Conservation (phyloP, 2,888 invertebrate genomes). For the Epinotia bilunana region DNA sequence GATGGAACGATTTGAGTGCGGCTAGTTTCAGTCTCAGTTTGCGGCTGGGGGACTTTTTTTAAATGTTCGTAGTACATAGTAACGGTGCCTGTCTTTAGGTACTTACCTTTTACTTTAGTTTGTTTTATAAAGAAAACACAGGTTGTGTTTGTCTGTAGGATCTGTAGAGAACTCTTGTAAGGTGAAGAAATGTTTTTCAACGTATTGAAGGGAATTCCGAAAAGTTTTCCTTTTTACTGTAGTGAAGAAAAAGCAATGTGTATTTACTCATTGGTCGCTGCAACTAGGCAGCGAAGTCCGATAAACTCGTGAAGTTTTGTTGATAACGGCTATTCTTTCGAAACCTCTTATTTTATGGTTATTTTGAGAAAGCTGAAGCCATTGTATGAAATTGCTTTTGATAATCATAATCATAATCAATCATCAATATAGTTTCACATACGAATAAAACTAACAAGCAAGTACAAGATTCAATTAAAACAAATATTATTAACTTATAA, state of each 20-base stretch:
- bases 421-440: too few relatives aligned
- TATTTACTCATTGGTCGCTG: neutral
- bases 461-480: too few relatives aligned
- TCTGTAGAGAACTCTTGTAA: neutral
- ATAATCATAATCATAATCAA: too few relatives aligned
- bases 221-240: slow-evolving; percentile 7
- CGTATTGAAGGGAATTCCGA: neutral
- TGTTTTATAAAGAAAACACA: neutral
- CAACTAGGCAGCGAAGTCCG: slow-evolving; percentile 16
- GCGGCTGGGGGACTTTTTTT: too few relatives aligned
- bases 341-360: slow-evolving; percentile 27
- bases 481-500: too few relatives aligned
- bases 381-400: neutral
- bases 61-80: too few relatives aligned
- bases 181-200: neutral
- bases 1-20: too few relatives aligned
- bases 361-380: slow-evolving; percentile 52
- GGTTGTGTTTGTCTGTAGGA: neutral
- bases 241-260: slow-evolving; percentile 11
- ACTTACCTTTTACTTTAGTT: neutral
- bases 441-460: too few relatives aligned
- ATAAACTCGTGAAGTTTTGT: slow-evolving; percentile 22
- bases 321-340: slow-evolving; percentile 3
- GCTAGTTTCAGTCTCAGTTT: too few relatives aligned
- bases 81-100: too few relatives aligned